A percentile compares a stretch with the other conserved stretches of the same genome.
These are phyloP conservation scores for Darevskia nairensis DNA, from an alignment of 2,797 vertebrate species.

Conservation along the genomic window DNA sequence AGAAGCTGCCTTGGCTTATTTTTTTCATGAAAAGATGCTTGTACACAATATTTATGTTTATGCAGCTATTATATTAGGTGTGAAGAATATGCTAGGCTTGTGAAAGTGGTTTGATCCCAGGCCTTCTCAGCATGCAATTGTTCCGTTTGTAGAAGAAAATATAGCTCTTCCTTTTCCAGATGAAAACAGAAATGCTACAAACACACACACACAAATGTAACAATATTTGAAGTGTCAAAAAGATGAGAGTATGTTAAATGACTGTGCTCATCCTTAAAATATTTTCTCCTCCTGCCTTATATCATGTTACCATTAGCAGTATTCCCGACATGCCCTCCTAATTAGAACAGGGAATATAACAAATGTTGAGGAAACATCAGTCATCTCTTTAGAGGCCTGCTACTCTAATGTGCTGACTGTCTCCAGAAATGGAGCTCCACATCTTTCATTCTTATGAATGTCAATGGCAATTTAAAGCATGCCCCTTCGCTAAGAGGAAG, in stretches of 20 bases:
- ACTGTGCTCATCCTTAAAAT: not conserved
- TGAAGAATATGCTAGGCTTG: constrained; percentile 9
- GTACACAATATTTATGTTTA: not conserved
- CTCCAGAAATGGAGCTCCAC: constrained; percentile 28
- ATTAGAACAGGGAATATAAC: constrained; percentile 10
- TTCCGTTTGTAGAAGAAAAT: constrained; percentile 2
- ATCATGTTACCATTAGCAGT: not conserved
- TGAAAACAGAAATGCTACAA: constrained; percentile 30
- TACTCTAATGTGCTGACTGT: not conserved
- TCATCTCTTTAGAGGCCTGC: constrained; percentile 27
- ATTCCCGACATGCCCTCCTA: not conserved
- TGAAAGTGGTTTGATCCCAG: constrained; percentile 34
- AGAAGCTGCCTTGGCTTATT: not conserved
- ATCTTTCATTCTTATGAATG: constrained; percentile 22
- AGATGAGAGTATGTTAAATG: not conserved
- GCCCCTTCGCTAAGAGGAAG: not conserved
- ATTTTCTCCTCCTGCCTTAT: not conserved
- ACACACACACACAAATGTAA: not conserved
- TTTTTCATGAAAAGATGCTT: constrained; percentile 37
- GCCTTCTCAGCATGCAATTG: constrained; percentile 15
- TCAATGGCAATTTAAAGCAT: not conserved
- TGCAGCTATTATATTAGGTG: constrained; percentile 6
- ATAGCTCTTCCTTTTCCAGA: not conserved
- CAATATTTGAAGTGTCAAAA: not conserved
- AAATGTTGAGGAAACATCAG: constrained; percentile 11